These are phyloP conservation scores for Sialia sialis DNA, from an alignment of 2,113 vertebrate species.

Conservation along the genomic window DNA sequence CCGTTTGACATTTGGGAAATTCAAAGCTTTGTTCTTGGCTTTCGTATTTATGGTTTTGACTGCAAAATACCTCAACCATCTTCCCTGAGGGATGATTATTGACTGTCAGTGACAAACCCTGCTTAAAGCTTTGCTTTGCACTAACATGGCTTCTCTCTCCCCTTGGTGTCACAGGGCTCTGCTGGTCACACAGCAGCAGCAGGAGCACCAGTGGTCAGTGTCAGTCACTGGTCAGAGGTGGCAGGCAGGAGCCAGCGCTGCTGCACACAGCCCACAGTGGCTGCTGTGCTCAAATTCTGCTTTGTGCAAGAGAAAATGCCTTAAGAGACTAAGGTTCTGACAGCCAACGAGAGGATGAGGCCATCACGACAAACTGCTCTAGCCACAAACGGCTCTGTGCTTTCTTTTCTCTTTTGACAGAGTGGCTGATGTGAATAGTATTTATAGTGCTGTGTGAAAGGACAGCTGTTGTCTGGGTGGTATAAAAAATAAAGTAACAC, in stretches of 20 bases:
- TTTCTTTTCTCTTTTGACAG: background rate
- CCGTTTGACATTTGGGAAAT: background rate
- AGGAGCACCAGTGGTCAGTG: background rate
- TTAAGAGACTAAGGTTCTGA: background rate
- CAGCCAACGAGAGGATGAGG: background rate
- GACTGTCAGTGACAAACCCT: background rate
- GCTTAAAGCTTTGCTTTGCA: background rate
- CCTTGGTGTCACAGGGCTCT: background rate
- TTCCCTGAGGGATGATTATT: background rate
- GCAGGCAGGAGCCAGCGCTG: background rate
- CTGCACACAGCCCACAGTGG: accelerated
- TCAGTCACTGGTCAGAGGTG: accelerated
- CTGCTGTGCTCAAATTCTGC: background rate
- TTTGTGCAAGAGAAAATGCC: background rate
- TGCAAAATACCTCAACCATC: background rate
- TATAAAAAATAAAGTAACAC: slow-evolving; percentile 10
- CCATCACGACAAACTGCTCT: accelerated
- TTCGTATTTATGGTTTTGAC: background rate
- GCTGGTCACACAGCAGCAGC: background rate
- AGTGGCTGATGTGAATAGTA: slow-evolving; percentile 3
- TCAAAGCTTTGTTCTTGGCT: background rate
- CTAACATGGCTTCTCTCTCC: background rate
- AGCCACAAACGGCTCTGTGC: background rate
- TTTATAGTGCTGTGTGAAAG: slow-evolving; percentile 2
- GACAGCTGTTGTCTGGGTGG: background rate